Conservation (phyloP, 2,888 invertebrate genomes). For the Dynastes maya region DNA sequence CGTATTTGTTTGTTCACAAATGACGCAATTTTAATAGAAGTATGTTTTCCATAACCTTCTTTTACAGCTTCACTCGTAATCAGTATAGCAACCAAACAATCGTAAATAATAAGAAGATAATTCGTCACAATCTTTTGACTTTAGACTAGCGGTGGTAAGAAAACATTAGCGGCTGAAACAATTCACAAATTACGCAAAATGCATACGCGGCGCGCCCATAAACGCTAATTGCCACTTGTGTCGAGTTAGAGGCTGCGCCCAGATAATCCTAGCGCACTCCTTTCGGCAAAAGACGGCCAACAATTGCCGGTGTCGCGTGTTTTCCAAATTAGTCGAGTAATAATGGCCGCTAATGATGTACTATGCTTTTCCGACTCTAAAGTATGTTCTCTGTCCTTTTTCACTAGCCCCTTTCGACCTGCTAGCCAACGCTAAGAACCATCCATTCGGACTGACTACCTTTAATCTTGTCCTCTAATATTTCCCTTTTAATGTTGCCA, state of each 20-base stretch:
- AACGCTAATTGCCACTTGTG: slow-evolving; percentile 12
- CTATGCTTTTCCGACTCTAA: neutral
- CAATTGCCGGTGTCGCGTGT: slow-evolving; percentile 55
- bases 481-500: slow-evolving; percentile 49
- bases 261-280: slow-evolving; percentile 32
- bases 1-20: no score
- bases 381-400: no score
- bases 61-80: no score
- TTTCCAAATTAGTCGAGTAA: slow-evolving; percentile 52
- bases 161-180: neutral
- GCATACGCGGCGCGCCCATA: no score
- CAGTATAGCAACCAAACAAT: no score
- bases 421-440: neutral
- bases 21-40: no score
- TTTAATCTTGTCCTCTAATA: slow-evolving; percentile 50
- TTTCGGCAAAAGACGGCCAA: slow-evolving; percentile 51
- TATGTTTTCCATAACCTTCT: no score
- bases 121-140: no score
- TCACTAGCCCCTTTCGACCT: no score
- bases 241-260: slow-evolving; percentile 2
- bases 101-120: no score
- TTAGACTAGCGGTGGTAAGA: no score
- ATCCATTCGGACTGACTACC: slow-evolving; percentile 12
- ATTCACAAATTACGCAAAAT: neutral
- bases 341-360: slow-evolving; percentile 55